These are phyloP conservation scores for Umimayanthus kanabou DNA, from an alignment of 92 coral and sea anemone genomes.

Conservation along the genomic window DNA sequence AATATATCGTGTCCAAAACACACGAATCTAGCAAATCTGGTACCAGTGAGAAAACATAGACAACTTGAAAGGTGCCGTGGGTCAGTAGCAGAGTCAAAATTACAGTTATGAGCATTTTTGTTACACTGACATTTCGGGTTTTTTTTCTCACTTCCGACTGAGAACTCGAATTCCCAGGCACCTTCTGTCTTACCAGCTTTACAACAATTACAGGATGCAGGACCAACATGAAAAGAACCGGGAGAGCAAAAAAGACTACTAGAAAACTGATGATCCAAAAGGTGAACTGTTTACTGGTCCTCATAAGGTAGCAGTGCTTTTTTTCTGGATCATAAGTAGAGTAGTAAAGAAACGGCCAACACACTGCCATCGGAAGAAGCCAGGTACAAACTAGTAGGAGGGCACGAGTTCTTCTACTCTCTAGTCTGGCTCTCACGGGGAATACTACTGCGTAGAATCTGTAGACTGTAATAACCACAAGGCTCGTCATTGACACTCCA, in stretches of 20 bases:
- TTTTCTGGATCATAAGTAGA: not conserved
- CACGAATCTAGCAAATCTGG: not conserved
- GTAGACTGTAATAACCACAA: too few species aligned
- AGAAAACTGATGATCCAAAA: not conserved
- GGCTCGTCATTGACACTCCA: too few species aligned
- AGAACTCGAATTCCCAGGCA: too few species aligned
- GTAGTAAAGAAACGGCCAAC: not conserved
- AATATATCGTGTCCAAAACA: not conserved
- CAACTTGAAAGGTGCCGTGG: conserved; percentile 1
- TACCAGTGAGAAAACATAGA: not conserved
- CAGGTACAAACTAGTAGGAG: not conserved
- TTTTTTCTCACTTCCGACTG: not conserved
- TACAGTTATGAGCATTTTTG: too few species aligned
- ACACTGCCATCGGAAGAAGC: too few species aligned
- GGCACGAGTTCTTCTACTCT: not conserved
- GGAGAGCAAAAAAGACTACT: not conserved
- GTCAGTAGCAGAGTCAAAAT: not conserved
- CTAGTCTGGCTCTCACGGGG: too few species aligned
- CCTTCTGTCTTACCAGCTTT: not conserved
- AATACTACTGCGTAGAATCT: too few species aligned
- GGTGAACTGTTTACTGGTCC: not conserved
- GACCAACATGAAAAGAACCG: not conserved
- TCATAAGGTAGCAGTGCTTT: not conserved
- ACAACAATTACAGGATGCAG: not conserved
- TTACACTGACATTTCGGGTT: not conserved